Conservation (phyloP, 2,888 invertebrate species). For the Pandemis heparana region DNA sequence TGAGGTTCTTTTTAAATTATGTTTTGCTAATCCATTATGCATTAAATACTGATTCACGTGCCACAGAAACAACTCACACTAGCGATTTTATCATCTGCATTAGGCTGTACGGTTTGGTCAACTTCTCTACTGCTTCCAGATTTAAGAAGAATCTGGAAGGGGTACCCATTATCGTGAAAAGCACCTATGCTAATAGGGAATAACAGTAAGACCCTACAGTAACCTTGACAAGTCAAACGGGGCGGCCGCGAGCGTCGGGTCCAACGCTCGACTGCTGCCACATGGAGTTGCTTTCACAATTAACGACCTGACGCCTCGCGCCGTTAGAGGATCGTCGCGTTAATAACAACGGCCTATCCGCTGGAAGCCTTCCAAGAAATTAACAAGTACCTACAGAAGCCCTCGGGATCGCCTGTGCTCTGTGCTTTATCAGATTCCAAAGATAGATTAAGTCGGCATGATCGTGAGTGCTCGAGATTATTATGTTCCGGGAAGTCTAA, state of each 20-base stretch:
- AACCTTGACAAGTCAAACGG: conserved; percentile 19
- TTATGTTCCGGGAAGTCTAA: conserved; percentile 13
- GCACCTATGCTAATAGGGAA: background rate
- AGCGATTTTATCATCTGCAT: no score
- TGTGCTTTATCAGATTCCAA: conserved; percentile 12
- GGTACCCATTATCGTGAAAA: background rate
- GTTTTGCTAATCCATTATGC: no score
- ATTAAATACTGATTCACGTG: background rate
- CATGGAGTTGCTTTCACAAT: conserved; percentile 64
- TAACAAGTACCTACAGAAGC: conserved; percentile 33
- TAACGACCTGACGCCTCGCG: conserved; percentile 57
- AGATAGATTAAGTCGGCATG: conserved; percentile 17
- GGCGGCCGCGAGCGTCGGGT: conserved; percentile 52
- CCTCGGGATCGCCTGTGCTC: conserved; percentile 24
- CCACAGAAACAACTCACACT: background rate
- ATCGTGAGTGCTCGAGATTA: background rate
- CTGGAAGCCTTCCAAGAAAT: conserved; percentile 40
- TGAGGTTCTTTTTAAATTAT: no score
- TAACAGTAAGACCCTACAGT: background rate
- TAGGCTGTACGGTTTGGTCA: no score
- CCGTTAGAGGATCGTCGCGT: conserved; percentile 49
- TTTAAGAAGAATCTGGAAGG: background rate
- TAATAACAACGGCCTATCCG: conserved; percentile 40
- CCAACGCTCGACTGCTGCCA: conserved; percentile 54
- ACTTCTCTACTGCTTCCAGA: no score